phyloP scores from a whole-genome alignment of 2,113 vertebrate species.

The Cololabis saira region DNA sequence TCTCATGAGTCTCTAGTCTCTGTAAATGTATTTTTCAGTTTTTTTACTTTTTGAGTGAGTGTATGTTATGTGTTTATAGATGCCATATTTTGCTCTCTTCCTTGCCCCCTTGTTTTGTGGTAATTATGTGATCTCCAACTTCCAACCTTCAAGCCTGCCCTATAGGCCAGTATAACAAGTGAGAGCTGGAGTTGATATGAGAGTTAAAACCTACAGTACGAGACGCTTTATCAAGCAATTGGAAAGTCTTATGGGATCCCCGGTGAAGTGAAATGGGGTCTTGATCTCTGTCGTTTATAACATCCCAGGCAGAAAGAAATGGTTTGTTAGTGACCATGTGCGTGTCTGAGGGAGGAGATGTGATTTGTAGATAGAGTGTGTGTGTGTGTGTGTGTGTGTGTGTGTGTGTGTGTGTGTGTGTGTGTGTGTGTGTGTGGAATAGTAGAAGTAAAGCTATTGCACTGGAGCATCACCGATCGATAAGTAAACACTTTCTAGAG shows the following conservation, averaged over 20 bases:
- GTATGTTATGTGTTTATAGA: not conserved
- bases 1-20: no score
- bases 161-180: conserved; percentile 25
- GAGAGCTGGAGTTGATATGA: conserved; percentile 12
- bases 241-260: conserved; percentile 22
- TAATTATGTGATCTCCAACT: conserved; percentile 51
- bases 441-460: conserved; percentile 42
- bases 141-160: conserved; percentile 22
- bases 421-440: conserved; percentile 19
- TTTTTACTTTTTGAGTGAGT: not conserved
- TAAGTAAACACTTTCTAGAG: conserved; percentile 29
- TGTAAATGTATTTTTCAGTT: no score
- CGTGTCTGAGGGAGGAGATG: not conserved
- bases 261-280: conserved; percentile 35
- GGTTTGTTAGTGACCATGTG: conserved; percentile 1
- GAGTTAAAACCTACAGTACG: conserved; percentile 38
- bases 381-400: conserved; percentile 2
- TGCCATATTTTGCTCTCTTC: not conserved
- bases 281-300: conserved; percentile 42
- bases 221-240: conserved; percentile 39
- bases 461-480: conserved; percentile 23
- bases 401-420: conserved; percentile 3
- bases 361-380: conserved; percentile 10
- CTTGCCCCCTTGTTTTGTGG: conserved; percentile 21
- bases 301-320: conserved; percentile 9